Percentiles rank a stretch among this genome's conserved stretches.
Evolutionary conservation across 1,140 invertebrate genomes (phyloP).

Genomic region (Radopholus similis): DNA sequence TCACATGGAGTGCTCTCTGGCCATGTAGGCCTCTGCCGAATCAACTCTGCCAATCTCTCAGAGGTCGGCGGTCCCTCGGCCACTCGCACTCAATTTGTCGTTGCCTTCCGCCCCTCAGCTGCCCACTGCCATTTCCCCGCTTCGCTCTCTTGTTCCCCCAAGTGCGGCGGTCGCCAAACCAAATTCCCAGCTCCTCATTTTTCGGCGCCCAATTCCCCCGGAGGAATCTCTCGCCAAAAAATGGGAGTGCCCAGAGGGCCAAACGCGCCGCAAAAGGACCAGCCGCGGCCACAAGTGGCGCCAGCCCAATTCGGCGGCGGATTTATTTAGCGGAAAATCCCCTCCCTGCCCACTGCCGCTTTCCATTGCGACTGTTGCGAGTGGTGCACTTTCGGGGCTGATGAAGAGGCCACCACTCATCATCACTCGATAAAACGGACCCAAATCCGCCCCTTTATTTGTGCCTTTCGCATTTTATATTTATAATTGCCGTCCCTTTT

Average conservation of each 20-base stretch:
- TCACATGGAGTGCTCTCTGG: too few relatives aligned
- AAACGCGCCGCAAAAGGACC: too few relatives aligned
- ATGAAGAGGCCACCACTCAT: background rate
- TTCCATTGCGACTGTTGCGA: too few relatives aligned
- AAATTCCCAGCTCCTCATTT: slow-evolving; percentile 4
- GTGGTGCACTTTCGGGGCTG: too few relatives aligned
- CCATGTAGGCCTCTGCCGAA: too few relatives aligned
- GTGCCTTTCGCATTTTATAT: background rate
- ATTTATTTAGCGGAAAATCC: background rate
- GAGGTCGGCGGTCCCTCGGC: background rate
- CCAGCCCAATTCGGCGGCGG: background rate
- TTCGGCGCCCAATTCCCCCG: background rate
- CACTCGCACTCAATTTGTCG: background rate
- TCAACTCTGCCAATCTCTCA: too few relatives aligned
- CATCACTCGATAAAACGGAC: background rate
- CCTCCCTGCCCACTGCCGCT: background rate
- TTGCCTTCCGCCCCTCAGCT: background rate
- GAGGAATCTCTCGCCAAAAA: slow-evolving; percentile 1
- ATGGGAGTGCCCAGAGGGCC: background rate
- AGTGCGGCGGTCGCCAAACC: background rate
- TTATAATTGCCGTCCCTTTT: background rate
- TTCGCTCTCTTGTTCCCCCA: background rate
- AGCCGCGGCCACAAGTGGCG: slow-evolving; percentile 1
- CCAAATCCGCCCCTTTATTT: background rate
- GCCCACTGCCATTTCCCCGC: background rate